These are phyloP conservation scores for Leucophenga maculata DNA, from an alignment of 2,888 invertebrate species.

Conservation along the genomic window DNA sequence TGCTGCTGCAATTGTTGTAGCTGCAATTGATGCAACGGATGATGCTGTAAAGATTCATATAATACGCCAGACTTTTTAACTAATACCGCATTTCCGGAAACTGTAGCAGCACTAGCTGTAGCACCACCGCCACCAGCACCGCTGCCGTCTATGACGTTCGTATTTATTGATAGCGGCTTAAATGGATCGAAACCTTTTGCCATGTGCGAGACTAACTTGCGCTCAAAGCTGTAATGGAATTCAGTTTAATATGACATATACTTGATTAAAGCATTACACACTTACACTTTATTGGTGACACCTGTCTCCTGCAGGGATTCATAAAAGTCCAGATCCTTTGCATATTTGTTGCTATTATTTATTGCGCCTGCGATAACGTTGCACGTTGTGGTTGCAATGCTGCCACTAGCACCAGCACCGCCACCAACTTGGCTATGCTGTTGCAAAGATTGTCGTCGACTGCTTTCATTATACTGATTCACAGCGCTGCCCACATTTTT, in stretches of 20 bases:
- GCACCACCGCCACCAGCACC: constrained; percentile 10
- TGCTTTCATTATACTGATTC: constrained; percentile 3
- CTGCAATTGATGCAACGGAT: constrained; percentile 63
- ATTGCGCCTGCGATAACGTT: constrained; percentile 34
- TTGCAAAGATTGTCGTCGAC: background rate
- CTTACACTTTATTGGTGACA: constrained; percentile 72
- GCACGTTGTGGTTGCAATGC: constrained; percentile 32
- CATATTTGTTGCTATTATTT: constrained; percentile 59
- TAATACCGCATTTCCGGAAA: constrained; percentile 40
- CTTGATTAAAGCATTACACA: background rate
- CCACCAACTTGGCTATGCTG: constrained; percentile 22
- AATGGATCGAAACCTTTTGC: constrained; percentile 71
- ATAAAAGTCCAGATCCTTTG: constrained; percentile 68
- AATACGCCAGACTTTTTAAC: constrained; percentile 63
- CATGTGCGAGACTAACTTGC: constrained; percentile 69
- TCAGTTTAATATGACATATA: background rate
- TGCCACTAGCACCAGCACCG: constrained; percentile 16
- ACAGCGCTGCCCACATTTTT: constrained; percentile 11
- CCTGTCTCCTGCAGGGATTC: constrained; percentile 70
- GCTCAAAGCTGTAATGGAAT: constrained; percentile 61
- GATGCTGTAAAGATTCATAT: constrained; percentile 67
- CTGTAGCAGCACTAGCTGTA: constrained; percentile 25
- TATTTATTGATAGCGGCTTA: constrained; percentile 69
- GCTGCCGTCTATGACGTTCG: constrained; percentile 43
- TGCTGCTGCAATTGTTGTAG: constrained; percentile 45